phyloP scores from a whole-genome alignment of 1,140 invertebrate genomes.

The Heliothis subflexa region DNA sequence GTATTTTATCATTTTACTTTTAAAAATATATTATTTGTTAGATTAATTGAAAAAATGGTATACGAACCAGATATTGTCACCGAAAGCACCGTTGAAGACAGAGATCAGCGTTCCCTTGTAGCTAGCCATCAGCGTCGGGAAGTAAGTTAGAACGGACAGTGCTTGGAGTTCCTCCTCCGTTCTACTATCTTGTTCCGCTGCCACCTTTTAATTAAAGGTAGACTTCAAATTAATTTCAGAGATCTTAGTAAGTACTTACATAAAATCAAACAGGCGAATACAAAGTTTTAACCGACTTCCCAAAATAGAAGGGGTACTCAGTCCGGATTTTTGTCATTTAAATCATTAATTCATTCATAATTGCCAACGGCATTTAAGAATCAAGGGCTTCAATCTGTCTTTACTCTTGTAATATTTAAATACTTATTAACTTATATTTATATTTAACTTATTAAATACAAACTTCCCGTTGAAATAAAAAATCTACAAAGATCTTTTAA shows the following conservation, averaged over 20 bases:
- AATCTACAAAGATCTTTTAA: not conserved
- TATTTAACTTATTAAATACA: not conserved
- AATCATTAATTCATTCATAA: too few species aligned
- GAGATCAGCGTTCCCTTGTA: slow-evolving; percentile 68
- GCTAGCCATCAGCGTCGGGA: slow-evolving; percentile 67
- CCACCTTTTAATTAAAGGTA: slow-evolving; percentile 60
- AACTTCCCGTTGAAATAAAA: not conserved
- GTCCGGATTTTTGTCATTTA: too few species aligned
- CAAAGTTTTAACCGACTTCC: too few species aligned
- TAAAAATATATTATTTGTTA: too few species aligned
- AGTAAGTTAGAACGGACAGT: slow-evolving; percentile 69
- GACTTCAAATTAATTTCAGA: too few species aligned
- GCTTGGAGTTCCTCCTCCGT: slow-evolving; percentile 76
- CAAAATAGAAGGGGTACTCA: too few species aligned
- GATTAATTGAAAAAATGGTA: not conserved
- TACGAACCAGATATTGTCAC: slow-evolving; percentile 73
- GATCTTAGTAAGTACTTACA: too few species aligned
- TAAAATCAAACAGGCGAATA: too few species aligned
- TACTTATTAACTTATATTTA: too few species aligned
- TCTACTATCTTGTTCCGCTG: slow-evolving; percentile 74
- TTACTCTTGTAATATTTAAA: too few species aligned
- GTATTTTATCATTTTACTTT: not conserved
- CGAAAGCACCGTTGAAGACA: slow-evolving; percentile 69
- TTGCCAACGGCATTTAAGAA: too few species aligned
- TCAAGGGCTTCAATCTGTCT: too few species aligned